A percentile compares a stretch with the other conserved stretches of the same genome.
Conservation (phyloP, 2,888 invertebrate genomes). For the Portevinia maculata region DNA sequence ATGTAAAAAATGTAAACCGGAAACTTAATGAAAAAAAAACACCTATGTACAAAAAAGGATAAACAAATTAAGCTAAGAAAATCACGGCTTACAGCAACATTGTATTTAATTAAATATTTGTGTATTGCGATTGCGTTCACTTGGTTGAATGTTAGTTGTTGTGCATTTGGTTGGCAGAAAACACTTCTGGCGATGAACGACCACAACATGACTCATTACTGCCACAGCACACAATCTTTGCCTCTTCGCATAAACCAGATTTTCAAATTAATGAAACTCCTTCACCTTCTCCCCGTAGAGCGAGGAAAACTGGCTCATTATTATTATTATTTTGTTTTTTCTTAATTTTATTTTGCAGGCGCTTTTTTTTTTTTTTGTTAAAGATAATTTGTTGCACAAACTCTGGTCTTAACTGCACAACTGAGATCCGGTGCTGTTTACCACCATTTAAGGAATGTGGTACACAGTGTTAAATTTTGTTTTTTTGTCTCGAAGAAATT, state of each 20-base stretch:
- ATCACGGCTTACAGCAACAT: constrained; percentile 14
- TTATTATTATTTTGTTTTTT: constrained; percentile 52
- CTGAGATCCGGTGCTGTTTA: constrained; percentile 68
- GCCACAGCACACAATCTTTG: constrained; percentile 49
- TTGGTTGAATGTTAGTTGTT: constrained; percentile 40
- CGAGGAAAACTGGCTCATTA: constrained; percentile 71
- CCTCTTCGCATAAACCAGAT: constrained; percentile 73
- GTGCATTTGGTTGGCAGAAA: constrained; percentile 19
- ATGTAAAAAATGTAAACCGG: not conserved
- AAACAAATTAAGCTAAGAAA: constrained; percentile 5
- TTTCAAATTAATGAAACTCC: constrained; percentile 73
- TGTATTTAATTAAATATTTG: constrained; percentile 47
- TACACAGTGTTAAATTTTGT: constrained; percentile 69
- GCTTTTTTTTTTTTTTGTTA: constrained; percentile 52
- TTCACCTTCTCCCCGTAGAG: constrained; percentile 63
- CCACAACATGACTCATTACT: constrained; percentile 68
- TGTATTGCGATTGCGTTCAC: constrained; percentile 30
- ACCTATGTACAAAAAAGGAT: not conserved
- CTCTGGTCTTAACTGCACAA: constrained; percentile 67
- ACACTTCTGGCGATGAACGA: constrained; percentile 67
- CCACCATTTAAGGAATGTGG: constrained; percentile 74
- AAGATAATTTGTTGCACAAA: constrained; percentile 73
- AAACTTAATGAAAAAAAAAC: not conserved
- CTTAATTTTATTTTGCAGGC: constrained; percentile 39
- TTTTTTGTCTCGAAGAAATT: constrained; percentile 54